Evolutionary conservation across 2,113 vertebrate species (phyloP).

Genomic region (Aspidoscelis tigris): DNA sequence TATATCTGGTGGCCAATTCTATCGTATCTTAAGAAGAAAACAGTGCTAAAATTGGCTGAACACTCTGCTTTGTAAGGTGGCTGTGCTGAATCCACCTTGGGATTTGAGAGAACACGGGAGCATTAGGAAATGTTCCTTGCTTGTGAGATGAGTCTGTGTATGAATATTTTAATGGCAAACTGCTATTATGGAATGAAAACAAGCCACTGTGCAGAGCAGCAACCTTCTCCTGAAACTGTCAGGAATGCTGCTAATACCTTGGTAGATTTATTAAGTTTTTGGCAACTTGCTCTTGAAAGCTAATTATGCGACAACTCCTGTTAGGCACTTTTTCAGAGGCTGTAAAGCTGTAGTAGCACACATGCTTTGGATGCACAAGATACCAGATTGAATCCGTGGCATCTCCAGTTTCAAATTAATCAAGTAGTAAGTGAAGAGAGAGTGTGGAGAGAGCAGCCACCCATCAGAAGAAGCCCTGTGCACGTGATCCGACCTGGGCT

Average conservation of each 20-base stretch:
- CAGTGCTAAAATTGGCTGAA: constrained; percentile 37
- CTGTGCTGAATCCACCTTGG: constrained; percentile 19
- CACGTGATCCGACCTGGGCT: no score
- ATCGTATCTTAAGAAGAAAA: constrained; percentile 58
- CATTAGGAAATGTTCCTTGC: constrained; percentile 39
- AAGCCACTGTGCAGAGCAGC: constrained; percentile 29
- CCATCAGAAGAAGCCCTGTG: no score
- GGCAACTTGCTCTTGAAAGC: constrained; percentile 1
- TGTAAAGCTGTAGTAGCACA: neutral
- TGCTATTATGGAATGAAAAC: constrained; percentile 41
- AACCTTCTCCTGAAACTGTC: constrained; percentile 32
- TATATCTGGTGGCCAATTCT: constrained; percentile 51
- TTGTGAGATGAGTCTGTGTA: constrained; percentile 29
- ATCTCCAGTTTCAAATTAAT: neutral
- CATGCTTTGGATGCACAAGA: neutral
- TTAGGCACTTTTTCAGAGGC: neutral
- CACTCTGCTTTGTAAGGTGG: constrained; percentile 24
- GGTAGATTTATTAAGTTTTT: constrained; percentile 31
- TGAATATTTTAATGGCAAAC: constrained; percentile 54
- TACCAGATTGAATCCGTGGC: neutral
- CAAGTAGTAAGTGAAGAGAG: neutral
- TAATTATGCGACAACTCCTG: constrained; percentile 8
- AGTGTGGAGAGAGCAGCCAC: no score
- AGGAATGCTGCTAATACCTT: constrained; percentile 39
- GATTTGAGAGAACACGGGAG: constrained; percentile 30